Conservation (phyloP, 2,888 invertebrate genomes). For the Diploptera punctata region DNA sequence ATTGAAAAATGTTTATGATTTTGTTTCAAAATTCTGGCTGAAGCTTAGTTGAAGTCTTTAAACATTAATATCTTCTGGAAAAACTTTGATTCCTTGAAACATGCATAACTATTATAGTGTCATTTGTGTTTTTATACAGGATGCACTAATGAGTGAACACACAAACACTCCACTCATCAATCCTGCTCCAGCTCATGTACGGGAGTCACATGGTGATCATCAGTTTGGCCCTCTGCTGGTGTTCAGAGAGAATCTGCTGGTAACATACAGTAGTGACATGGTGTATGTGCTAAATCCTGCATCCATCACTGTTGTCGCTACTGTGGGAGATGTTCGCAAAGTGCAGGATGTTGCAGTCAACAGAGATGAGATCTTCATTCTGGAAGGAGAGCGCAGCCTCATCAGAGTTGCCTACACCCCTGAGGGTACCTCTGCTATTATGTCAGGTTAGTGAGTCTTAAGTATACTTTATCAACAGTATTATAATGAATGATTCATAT, state of each 20-base stretch:
- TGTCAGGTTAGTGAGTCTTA: constrained; percentile 32
- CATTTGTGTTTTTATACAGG: constrained; percentile 30
- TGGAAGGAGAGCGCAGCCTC: constrained; percentile 80
- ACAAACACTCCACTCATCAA: constrained; percentile 55
- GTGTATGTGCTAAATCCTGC: constrained; percentile 80
- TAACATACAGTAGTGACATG: constrained; percentile 74
- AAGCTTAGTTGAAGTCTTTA: too few species aligned
- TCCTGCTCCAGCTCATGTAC: constrained; percentile 44
- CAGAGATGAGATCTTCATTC: constrained; percentile 70
- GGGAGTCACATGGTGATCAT: constrained; percentile 59
- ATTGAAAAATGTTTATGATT: too few species aligned
- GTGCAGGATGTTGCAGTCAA: constrained; percentile 43
- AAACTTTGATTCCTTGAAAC: neutral
- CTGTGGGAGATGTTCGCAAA: constrained; percentile 57
- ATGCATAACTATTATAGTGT: neutral
- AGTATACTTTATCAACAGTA: too few species aligned
- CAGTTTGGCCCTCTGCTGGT: constrained; percentile 70
- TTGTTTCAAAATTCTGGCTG: too few species aligned
- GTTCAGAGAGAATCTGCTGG: constrained; percentile 74
- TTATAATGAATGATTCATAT: too few species aligned
- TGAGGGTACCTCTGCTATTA: constrained; percentile 54
- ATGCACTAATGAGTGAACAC: constrained; percentile 42
- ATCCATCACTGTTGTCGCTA: constrained; percentile 68
- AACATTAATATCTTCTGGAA: neutral
- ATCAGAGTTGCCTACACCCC: constrained; percentile 79